Conservation (phyloP, 2,113 vertebrate genomes). For the Callionymus lyra region DNA sequence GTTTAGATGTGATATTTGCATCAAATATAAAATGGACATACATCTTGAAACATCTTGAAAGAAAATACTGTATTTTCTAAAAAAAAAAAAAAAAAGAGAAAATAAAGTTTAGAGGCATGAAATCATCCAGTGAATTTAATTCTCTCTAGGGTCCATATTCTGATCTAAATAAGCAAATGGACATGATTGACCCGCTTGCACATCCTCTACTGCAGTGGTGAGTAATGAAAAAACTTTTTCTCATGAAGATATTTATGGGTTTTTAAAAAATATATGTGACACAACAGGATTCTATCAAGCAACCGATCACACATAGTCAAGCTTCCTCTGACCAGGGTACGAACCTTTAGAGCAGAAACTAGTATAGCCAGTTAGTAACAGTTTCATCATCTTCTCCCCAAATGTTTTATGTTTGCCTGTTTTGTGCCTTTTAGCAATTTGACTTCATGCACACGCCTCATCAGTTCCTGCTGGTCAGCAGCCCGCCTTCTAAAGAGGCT, state of each 20-base stretch:
- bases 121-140: neutral
- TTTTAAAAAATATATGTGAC: slow-evolving; percentile 15
- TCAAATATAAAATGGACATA: no score
- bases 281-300: slow-evolving; percentile 86
- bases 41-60: no score
- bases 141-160: slow-evolving; percentile 79
- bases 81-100: no score
- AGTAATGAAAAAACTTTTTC: slow-evolving; percentile 17
- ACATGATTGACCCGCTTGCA: slow-evolving; percentile 84
- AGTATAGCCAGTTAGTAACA: neutral
- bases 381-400: neutral
- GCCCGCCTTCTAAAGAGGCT: slow-evolving; percentile 91
- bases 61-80: no score
- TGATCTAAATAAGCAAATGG: slow-evolving; percentile 97
- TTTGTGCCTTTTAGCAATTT: slow-evolving; percentile 74
- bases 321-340: slow-evolving; percentile 89
- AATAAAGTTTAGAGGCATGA: no score
- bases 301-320: slow-evolving; percentile 97
- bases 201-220: slow-evolving; percentile 92
- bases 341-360: slow-evolving; percentile 6
- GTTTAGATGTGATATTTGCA: slow-evolving; percentile 4
- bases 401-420: neutral
- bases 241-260: neutral
- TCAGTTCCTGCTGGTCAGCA: slow-evolving; percentile 96
- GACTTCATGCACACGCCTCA: slow-evolving; percentile 97